phyloP scores from a whole-genome alignment of 2,888 invertebrate species.

The Aphrophora alni region DNA sequence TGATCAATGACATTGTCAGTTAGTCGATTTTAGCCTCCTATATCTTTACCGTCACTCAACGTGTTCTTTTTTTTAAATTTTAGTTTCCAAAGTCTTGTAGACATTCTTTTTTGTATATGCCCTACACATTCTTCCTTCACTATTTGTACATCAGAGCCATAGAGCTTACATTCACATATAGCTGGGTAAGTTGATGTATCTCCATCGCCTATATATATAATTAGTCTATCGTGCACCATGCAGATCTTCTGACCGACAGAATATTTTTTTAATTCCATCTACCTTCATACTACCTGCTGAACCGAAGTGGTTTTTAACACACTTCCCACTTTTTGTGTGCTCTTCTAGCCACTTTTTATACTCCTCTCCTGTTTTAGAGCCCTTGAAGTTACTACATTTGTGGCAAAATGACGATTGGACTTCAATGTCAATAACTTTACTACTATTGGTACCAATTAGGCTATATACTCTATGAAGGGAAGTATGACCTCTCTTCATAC shows the following conservation, averaged over 20 bases:
- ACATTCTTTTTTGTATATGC: conserved; percentile 43
- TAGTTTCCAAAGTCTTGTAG: conserved; percentile 28
- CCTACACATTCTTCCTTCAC: conserved; percentile 40
- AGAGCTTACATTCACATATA: conserved; percentile 25
- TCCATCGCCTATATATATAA: conserved; percentile 39
- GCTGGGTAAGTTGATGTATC: conserved; percentile 26
- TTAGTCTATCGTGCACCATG: conserved; percentile 24
- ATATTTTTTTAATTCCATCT: conserved; percentile 37
- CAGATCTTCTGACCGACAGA: conserved; percentile 33
- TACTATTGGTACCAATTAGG: background rate
- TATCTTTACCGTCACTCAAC: conserved; percentile 10
- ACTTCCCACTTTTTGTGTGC: conserved; percentile 6
- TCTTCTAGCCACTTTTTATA: conserved; percentile 21
- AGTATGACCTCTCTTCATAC: background rate
- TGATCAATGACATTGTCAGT: conserved; percentile 21
- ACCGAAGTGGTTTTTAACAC: conserved; percentile 12
- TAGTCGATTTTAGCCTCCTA: conserved; percentile 23
- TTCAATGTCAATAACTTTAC: background rate
- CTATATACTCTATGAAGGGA: background rate
- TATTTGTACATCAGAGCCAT: conserved; percentile 31
- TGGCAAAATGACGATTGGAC: background rate
- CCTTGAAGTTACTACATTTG: background rate
- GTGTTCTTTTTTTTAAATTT: background rate
- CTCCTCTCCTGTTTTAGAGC: background rate
- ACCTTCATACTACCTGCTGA: conserved; percentile 39